These are phyloP conservation scores for Zaprionus ghesquierei DNA, from an alignment of 1,140 invertebrate genomes.

Conservation along the genomic window DNA sequence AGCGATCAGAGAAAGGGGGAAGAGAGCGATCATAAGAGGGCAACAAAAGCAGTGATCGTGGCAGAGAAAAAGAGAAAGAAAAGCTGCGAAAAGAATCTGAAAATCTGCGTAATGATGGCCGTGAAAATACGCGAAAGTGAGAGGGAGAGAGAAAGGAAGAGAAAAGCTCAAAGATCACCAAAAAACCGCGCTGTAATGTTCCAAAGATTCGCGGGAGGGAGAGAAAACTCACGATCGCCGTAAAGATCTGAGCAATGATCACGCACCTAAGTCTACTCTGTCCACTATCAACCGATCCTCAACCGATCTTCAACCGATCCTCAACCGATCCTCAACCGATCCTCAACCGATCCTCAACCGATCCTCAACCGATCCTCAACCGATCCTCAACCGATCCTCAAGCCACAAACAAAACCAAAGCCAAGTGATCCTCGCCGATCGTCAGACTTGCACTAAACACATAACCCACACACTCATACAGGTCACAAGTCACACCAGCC, in stretches of 20 bases:
- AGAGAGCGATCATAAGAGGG: neutral
- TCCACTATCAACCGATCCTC: no score
- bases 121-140: neutral
- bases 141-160: neutral
- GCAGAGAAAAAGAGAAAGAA: neutral
- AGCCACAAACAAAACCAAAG: neutral
- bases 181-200: no score
- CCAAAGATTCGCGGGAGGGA: no score
- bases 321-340: no score
- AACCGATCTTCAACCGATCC: neutral
- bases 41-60: neutral
- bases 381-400: no score
- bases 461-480: no score
- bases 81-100: neutral
- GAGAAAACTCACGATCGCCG: neutral
- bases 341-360: no score
- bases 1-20: neutral
- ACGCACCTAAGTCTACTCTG: no score
- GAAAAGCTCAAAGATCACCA: neutral
- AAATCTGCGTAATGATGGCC: neutral
- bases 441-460: neutral
- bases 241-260: neutral
- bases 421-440: neutral
- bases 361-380: no score
- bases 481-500: no score